Evolutionary conservation across 2,113 vertebrate species (phyloP).

Genomic region (Patagioenas fasciata): DNA sequence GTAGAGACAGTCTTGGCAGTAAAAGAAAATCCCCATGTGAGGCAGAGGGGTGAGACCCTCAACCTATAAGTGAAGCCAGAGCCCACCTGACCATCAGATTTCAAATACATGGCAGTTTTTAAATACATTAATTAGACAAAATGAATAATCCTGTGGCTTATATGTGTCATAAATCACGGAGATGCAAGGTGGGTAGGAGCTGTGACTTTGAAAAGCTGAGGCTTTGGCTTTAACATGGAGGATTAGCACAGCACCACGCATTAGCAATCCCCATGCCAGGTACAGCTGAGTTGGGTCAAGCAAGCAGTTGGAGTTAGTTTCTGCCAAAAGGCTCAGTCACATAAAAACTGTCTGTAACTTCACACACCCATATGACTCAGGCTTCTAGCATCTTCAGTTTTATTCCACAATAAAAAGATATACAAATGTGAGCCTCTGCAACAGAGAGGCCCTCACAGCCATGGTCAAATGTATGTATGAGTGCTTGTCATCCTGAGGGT

Average conservation of each 20-base stretch:
- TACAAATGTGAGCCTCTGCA: not conserved
- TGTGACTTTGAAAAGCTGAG: too few relatives aligned
- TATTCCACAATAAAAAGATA: slow-evolving; percentile 15
- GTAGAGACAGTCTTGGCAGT: not conserved
- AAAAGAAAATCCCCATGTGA: not conserved
- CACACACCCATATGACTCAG: slow-evolving; percentile 48
- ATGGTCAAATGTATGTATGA: not conserved
- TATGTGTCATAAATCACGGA: not conserved
- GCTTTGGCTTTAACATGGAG: not conserved
- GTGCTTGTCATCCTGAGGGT: not conserved
- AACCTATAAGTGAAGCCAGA: not conserved
- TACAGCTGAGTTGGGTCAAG: not conserved
- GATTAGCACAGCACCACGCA: not conserved
- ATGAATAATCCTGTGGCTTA: not conserved
- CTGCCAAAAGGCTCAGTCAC: not conserved
- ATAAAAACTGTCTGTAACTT: not conserved
- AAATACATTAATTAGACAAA: not conserved
- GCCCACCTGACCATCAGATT: not conserved
- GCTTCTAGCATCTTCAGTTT: not conserved
- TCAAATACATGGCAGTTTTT: not conserved
- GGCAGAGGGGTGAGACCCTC: not conserved
- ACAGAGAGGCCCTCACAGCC: not conserved
- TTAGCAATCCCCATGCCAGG: not conserved
- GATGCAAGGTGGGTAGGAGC: not conserved
- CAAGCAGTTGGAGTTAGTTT: not conserved